Base-by-base conservation (phyloP, 1,140 invertebrate species). In the Micrasema minimum region DNA sequence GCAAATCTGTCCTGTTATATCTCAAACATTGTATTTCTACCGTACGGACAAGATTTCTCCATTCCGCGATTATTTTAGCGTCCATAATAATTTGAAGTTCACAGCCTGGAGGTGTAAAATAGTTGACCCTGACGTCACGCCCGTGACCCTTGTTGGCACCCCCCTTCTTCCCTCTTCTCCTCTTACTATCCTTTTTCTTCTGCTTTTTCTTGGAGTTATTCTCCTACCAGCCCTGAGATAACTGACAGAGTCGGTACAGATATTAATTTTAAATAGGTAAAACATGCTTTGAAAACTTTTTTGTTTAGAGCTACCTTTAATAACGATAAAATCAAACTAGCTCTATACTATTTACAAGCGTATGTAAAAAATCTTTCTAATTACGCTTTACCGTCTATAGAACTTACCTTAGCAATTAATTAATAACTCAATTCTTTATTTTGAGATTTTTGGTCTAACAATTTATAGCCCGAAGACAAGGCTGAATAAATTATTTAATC, bases 61-160 rank as follows among this genome's bases (percentile, higher is more conserved):
- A 81, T 82, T 80, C 79, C 76, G 76, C 77, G 78, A 80, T 80
- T 82, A 81, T 83, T 83, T 83, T 81, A 81, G 81, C 80, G 81
- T 82, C 82, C 80, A 83, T 83, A 85, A 84, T 82, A 85, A 84
- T 84, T 85, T 85, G 81, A 84, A 80, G 82, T 81, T 82, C 82
- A 82, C 83, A 82, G 83, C 83, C 83, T 79, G 81, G 83, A 82
- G 83, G 83, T 82, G 82, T 83, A 85, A 83, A 85, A 82, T 83
- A 80, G 79, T 82, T 85, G 82, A 85, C 83, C 83, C 82, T 12
- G 79, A 82, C 80, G 82, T 85, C 83, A 85, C 83, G 83, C 81
- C 78, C 80, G 78, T 83, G 82, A 85, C 83, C 83, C 81, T 79
- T 72, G 71, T 69, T 68, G 69, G 62, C 61, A 38, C 53, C 80